Evolutionary conservation across 2,113 vertebrate species (phyloP).

Genomic region (Myotis yumanensis): DNA sequence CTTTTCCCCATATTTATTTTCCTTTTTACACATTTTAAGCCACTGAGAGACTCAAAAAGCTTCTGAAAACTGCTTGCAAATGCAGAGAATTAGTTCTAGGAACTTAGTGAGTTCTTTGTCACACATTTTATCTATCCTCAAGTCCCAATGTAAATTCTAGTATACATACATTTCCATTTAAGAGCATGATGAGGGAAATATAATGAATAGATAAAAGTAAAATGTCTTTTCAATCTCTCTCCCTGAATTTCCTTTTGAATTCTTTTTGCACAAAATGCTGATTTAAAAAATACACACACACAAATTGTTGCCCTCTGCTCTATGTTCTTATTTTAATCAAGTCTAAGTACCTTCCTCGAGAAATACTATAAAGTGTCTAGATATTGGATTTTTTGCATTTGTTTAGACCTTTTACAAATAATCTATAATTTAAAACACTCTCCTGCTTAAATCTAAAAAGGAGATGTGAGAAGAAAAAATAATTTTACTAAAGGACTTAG

Average conservation of each 20-base stretch:
- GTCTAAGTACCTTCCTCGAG: not conserved
- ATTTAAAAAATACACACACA: not conserved
- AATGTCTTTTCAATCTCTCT: not conserved
- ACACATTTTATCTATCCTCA: not conserved
- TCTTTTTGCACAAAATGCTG: not conserved
- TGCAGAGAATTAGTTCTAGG: conserved; percentile 22
- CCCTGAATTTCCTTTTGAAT: not conserved
- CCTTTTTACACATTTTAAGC: not conserved
- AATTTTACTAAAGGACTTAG: conserved; percentile 1
- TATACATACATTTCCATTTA: conserved; percentile 22
- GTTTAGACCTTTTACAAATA: not conserved
- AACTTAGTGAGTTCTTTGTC: not conserved
- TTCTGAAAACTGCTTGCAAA: not conserved
- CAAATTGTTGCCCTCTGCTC: not conserved
- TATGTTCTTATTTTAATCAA: not conserved
- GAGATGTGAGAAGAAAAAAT: not conserved
- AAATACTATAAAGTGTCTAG: not conserved
- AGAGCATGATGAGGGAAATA: not conserved
- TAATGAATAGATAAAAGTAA: conserved; percentile 30
- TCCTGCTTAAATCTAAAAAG: not conserved
- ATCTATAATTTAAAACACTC: not conserved
- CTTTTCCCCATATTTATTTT: not conserved
- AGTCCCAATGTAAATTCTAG: not conserved
- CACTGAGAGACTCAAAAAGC: not conserved
- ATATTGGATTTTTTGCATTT: not conserved